Evolutionary conservation across 2,113 vertebrate species (phyloP), one percentile per base, ranked within the genome.

Genomic region (Cavia porcellus): DNA sequence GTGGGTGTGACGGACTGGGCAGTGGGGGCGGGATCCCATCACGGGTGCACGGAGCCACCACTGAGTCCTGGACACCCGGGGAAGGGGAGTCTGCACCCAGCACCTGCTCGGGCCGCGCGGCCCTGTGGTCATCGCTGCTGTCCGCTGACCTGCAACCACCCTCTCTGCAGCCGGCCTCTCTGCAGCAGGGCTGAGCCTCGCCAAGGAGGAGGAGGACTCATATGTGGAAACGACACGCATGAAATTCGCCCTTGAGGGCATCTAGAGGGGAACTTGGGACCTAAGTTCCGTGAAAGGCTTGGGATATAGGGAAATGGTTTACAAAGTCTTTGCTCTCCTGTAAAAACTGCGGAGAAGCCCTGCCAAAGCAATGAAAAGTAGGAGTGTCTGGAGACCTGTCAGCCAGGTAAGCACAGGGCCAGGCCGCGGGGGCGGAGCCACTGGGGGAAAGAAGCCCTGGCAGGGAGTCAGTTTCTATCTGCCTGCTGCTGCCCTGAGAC

Each of bases 381-480:
- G 85, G 59, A 88, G 52, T 57, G 92, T 92, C 92, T 93, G 86
- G 77, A 87, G 88, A 62, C 17, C 5, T 90, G 92, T 92, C 75
- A 96, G 61, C n/a, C 52, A 79, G 92, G 86, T 66, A 92, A 88
- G 47, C 17, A 12, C 87, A 62, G 83, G 92, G 75, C 90, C 81
- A 68, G 64, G 70, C 38, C 38, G 94, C 32, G 35, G 50, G 70
- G 82, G 81, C 86, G 6, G 47, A 50, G 47, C 47, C 47, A 5
- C 47, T 50, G 47, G 47, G 9, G 38, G 38, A 38, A 50, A 50
- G 47, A 50, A 50, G 47, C 47, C 47, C 15, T 93, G 61, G 22
- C 47, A n/a, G 77, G 89, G 84, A 92, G 94, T 96, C 88, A 90
- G 68, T 70, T 96, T 59, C 95, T 70, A 32, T 96, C 86, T 94